These are phyloP conservation scores for Drosophila gunungcola DNA, from an alignment of 1,140 invertebrate genomes.

Conservation along the genomic window DNA sequence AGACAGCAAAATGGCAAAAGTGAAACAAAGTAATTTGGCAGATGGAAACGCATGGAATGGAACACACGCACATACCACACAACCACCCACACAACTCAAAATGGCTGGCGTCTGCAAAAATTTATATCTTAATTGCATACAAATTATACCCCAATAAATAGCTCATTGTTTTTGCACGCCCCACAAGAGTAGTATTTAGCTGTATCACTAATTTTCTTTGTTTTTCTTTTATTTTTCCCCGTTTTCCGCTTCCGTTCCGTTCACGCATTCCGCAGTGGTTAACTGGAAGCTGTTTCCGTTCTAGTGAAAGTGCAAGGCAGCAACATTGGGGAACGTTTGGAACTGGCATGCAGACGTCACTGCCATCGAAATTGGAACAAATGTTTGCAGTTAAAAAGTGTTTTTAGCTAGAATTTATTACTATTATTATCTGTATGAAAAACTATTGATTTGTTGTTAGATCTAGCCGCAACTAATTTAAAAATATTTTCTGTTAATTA, in stretches of 20 bases:
- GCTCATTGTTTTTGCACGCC: slow-evolving; percentile 66
- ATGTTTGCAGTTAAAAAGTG: slow-evolving; percentile 73
- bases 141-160: slow-evolving; percentile 30
- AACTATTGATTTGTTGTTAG: slow-evolving; percentile 79
- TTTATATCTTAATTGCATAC: slow-evolving; percentile 31
- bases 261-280: slow-evolving; percentile 64
- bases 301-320: slow-evolving; percentile 63
- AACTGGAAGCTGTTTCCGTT: slow-evolving; percentile 84
- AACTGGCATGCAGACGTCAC: slow-evolving; percentile 65
- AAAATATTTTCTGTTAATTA: slow-evolving; percentile 54
- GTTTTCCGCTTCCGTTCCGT: slow-evolving; percentile 16
- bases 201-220: slow-evolving; percentile 29
- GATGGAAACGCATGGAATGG: slow-evolving; percentile 74
- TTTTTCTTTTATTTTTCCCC: slow-evolving; percentile 43
- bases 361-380: slow-evolving; percentile 75
- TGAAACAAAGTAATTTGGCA: slow-evolving; percentile 60
- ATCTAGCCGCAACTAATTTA: slow-evolving; percentile 73
- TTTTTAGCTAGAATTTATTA: slow-evolving; percentile 83
- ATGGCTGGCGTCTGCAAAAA: slow-evolving; percentile 59
- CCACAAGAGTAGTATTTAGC: slow-evolving; percentile 6
- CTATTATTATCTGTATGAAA: slow-evolving; percentile 70
- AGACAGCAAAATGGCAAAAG: slow-evolving; percentile 37
- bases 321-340: slow-evolving; percentile 52
- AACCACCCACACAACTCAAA: slow-evolving; percentile 36
- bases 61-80: slow-evolving; percentile 59